Evolutionary conservation across 2,113 vertebrate species (phyloP).

Genomic region (Equus quagga): DNA sequence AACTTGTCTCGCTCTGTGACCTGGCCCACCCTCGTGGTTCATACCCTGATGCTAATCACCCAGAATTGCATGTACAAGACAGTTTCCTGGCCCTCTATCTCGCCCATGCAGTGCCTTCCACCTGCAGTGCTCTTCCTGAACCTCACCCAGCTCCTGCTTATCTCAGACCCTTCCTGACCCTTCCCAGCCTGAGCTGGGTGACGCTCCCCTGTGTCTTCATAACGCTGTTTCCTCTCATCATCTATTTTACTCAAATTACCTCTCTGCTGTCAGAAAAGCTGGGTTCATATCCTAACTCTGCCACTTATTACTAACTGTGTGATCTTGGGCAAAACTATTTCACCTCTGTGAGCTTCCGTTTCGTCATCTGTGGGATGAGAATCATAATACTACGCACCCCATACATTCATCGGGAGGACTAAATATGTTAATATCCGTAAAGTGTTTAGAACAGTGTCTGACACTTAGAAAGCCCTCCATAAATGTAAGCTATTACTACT

Average conservation of each 20-base stretch:
- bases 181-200: too few species aligned
- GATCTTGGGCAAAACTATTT: background rate
- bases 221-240: background rate
- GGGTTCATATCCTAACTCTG: background rate
- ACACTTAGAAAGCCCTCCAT: background rate
- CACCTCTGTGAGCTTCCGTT: background rate
- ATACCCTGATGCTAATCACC: background rate
- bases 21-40: background rate
- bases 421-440: fast-evolving
- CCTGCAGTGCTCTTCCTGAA: fast-evolving
- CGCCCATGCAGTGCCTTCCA: background rate
- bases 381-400: too few species aligned
- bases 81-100: background rate
- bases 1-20: background rate
- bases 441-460: background rate
- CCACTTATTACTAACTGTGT: background rate
- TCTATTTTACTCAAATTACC: background rate
- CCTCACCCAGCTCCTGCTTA: background rate
- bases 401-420: fast-evolving
- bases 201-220: too few species aligned
- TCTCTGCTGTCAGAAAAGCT: background rate
- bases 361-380: background rate
- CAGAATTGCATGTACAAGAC: fast-evolving
- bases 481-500: background rate
- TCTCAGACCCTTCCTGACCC: background rate